phyloP scores from a whole-genome alignment of 2,113 vertebrate genomes.

The Glaucomys volans region DNA sequence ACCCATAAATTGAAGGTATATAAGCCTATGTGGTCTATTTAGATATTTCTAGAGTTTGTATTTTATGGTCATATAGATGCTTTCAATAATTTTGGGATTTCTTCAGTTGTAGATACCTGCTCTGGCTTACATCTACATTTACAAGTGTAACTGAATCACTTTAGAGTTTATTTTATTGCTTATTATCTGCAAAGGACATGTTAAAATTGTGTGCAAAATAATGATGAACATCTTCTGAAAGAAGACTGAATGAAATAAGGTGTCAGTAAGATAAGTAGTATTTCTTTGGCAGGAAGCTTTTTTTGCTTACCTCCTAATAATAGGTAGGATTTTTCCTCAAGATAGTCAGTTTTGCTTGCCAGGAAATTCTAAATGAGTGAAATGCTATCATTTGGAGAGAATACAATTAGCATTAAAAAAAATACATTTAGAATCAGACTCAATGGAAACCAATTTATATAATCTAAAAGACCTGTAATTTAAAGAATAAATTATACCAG shows the following conservation, averaged over 20 bases:
- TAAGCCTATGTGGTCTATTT: background rate
- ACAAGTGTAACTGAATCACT: background rate
- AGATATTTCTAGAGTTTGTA: background rate
- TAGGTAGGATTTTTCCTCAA: background rate
- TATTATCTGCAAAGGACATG: background rate
- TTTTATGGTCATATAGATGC: background rate
- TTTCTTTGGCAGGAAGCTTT: background rate
- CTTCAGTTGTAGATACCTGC: background rate
- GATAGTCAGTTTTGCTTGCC: background rate
- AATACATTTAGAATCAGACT: background rate
- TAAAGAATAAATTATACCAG: background rate
- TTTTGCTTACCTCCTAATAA: background rate
- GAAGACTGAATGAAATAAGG: background rate
- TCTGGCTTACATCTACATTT: background rate
- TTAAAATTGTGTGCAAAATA: conserved; percentile 3
- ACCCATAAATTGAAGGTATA: background rate
- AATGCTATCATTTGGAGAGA: background rate
- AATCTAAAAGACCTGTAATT: background rate
- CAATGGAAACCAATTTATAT: background rate
- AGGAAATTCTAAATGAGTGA: background rate
- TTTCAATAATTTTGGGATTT: background rate
- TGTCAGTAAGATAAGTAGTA: background rate
- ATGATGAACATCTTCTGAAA: background rate
- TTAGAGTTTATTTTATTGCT: background rate
- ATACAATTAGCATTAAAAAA: conserved; percentile 1